Evolutionary conservation across 2,113 vertebrate species (phyloP).

Genomic region (Alligator sinensis): DNA sequence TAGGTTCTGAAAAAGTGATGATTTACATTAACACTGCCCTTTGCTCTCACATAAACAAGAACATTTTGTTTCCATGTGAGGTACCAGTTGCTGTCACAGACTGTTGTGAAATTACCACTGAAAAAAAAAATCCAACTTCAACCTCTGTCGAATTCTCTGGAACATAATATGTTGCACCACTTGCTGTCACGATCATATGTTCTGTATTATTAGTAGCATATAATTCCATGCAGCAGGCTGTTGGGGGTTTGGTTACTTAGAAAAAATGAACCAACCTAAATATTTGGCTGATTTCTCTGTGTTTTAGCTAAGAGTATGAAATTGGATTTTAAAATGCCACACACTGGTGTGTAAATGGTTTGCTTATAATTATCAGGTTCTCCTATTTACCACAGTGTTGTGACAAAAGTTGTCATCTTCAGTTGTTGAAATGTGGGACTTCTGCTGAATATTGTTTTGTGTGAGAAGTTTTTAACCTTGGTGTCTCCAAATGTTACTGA

Average conservation of each 20-base stretch:
- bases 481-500: not conserved
- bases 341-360: not conserved
- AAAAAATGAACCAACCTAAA: not conserved
- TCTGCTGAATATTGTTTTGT: not conserved
- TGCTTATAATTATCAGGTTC: not conserved
- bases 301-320: not conserved
- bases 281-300: not conserved
- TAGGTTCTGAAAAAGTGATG: not conserved
- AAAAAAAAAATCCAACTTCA: not conserved
- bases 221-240: not conserved
- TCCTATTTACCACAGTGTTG: not conserved
- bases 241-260: not conserved
- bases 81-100: not conserved
- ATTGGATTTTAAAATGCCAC: not conserved
- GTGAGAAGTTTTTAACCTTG: not conserved
- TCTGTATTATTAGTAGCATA: not conserved
- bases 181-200: not conserved
- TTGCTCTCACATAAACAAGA: not conserved
- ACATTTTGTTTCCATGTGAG: not conserved
- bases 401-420: rapidly evolving
- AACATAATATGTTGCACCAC: not conserved
- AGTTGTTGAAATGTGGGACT: not conserved
- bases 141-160: not conserved
- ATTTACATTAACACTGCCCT: not conserved
- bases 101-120: not conserved